phyloP scores from a whole-genome alignment of 2,888 invertebrate species.

The Lutraria lutraria region DNA sequence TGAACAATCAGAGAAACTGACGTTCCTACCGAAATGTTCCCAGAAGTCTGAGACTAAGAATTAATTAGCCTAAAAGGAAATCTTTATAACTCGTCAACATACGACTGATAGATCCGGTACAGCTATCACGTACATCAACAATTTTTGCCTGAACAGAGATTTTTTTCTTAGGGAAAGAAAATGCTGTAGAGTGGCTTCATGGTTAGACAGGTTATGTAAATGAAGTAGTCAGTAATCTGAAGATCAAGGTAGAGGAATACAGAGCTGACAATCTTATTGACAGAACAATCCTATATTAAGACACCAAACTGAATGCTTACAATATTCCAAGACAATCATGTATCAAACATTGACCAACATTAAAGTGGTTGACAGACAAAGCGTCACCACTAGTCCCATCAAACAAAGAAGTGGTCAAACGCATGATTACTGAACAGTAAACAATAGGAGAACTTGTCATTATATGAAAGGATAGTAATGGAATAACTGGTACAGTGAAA shows the following conservation, averaged over 20 bases:
- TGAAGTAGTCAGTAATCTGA: background rate
- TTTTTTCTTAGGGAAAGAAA: background rate
- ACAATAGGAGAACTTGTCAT: no score
- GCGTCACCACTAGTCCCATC: no score
- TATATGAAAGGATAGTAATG: no score
- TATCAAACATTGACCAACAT: no score
- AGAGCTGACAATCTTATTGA: background rate
- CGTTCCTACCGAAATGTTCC: background rate
- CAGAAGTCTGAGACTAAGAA: background rate
- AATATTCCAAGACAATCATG: background rate
- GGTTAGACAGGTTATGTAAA: constrained; percentile 3
- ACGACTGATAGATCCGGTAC: background rate
- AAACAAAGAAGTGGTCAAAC: no score
- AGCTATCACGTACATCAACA: background rate
- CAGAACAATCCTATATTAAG: background rate
- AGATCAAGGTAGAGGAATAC: background rate
- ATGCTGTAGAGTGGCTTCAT: background rate
- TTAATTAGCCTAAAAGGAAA: constrained; percentile 24
- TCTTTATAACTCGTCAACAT: constrained; percentile 7
- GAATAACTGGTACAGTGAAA: no score
- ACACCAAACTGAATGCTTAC: background rate
- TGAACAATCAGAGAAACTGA: background rate
- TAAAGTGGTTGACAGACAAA: no score
- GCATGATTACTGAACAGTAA: no score
- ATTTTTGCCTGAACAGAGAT: background rate